Evolutionary conservation across 1,140 invertebrate species (phyloP), one percentile per base, ranked within the genome.

Genomic region (Conus ventricosus): DNA sequence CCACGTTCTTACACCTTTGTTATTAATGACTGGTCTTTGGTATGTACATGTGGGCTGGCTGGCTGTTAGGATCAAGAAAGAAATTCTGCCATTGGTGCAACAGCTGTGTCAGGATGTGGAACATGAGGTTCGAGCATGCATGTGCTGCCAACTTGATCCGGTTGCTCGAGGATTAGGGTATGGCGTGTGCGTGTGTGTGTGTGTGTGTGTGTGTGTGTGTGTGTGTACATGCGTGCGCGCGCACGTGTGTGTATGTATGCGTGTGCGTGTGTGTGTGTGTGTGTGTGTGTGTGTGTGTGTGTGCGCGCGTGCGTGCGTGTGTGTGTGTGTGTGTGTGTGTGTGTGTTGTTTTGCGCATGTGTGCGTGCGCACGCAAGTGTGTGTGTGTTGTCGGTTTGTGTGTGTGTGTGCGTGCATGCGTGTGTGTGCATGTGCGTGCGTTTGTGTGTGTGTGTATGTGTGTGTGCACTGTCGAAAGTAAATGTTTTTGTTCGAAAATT

Each of bases 71-170:
- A 96, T 97, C 83, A 97, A 97, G 93, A 97, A 96, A 90, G 97
- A 97, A 93, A 96, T 97, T 88, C 94, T 97, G 89, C 97, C 97
- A 87, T 95, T 96, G 80, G 96, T 97, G 25, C 96, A 97, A 91
- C 96, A 96, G 53, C 95, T 97, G 15, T 97, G 97, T 95, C 97
- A 97, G 94, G 97, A 97, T 96, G 96, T 97, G 84, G 96, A 96
- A 92, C 95, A 95, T 91, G 97, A 97, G 92, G 97, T 97, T 6
- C 94, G 97, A 90, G 96, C 96, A 4, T 96, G 96, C 92, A 97
- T 97, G 95, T 97, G 97, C 93, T 94, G 95, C 71, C 97, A 97
- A 92, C 94, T 97, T 80, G 96, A 96, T 91, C 95, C 95, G 89
- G 96, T 97, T 25, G 96, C 96, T 0, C 94, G 96, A 92, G 96